Percentiles rank a stretch among this genome's conserved stretches.
Conservation (phyloP, 2,888 invertebrate genomes). For the Iselma pallidipennis region DNA sequence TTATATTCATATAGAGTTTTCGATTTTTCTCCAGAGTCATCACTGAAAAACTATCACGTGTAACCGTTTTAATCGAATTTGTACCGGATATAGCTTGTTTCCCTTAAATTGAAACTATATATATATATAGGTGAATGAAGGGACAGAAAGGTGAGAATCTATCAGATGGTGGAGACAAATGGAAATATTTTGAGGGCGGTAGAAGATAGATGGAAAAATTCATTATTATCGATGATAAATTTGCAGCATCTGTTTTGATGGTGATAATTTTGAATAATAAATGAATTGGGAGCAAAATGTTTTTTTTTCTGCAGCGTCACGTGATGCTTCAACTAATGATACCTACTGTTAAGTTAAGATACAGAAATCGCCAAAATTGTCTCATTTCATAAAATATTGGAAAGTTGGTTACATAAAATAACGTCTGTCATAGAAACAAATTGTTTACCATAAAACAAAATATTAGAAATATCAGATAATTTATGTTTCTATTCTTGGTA, state of each 20-base stretch:
- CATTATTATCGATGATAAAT: conserved; percentile 15
- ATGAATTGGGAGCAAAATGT: no score
- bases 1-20: neutral
- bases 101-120: neutral
- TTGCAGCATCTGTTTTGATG: conserved; percentile 7
- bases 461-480: conserved; percentile 1
- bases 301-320: neutral
- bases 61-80: conserved; percentile 20
- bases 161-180: conserved; percentile 11
- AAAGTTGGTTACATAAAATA: neutral
- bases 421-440: neutral
- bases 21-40: neutral
- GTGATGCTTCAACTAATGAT: neutral
- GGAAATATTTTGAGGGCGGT: neutral
- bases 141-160: conserved; percentile 21
- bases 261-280: conserved; percentile 4
- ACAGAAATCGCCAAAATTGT: no score
- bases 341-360: no score
- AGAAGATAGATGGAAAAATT: conserved; percentile 10
- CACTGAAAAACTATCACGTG: conserved; percentile 11
- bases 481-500: neutral
- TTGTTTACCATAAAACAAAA: neutral
- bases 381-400: neutral
- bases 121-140: conserved; percentile 3
- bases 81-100: conserved; percentile 19